Percentiles rank a stretch among this genome's conserved stretches.
These are phyloP conservation scores for Coccyzus lansbergi DNA, from an alignment of 2,797 vertebrate species.

Conservation along the genomic window DNA sequence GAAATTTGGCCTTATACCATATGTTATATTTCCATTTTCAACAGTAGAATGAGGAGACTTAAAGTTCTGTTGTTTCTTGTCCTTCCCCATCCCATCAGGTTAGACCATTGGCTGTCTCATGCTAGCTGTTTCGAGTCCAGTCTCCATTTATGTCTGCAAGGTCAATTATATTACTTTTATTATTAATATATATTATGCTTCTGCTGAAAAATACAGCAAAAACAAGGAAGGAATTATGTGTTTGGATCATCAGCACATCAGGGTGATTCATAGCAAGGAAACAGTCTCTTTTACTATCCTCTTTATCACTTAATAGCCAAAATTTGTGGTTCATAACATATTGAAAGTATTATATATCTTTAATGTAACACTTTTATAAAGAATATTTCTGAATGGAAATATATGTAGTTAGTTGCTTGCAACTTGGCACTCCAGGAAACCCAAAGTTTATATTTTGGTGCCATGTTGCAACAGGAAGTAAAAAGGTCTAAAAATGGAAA, in stretches of 20 bases:
- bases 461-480: background rate
- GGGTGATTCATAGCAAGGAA: background rate
- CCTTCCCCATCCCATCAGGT: background rate
- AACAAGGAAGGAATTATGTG: background rate
- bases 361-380: background rate
- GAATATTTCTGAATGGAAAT: background rate
- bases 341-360: background rate
- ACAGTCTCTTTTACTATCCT: background rate
- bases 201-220: background rate
- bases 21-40: background rate
- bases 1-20: background rate
- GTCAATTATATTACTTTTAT: background rate
- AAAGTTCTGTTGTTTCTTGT: background rate
- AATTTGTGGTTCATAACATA: background rate
- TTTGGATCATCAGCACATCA: background rate
- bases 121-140: background rate
- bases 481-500: background rate
- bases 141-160: background rate
- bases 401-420: background rate
- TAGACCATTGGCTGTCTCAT: background rate
- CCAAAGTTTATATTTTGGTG: background rate
- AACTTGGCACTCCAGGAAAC: background rate
- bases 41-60: background rate
- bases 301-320: background rate
- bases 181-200: background rate